These are phyloP conservation scores for Prunella strophiata DNA, from an alignment of 2,797 vertebrate species.

Conservation along the genomic window DNA sequence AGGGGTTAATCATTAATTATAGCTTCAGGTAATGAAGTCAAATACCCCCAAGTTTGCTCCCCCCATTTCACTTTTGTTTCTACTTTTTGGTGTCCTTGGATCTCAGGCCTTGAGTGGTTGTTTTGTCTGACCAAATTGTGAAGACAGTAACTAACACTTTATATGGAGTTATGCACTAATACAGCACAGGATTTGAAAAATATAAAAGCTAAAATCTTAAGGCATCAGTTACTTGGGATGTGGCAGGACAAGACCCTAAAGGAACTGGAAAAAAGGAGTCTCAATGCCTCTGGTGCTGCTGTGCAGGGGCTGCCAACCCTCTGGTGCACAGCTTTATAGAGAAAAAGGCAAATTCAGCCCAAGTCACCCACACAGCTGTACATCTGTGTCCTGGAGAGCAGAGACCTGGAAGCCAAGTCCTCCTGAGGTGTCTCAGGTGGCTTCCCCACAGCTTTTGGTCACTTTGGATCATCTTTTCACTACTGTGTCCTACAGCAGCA, in stretches of 20 bases:
- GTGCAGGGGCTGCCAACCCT: neutral
- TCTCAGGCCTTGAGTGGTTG: accelerated
- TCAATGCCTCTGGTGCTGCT: neutral
- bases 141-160: neutral
- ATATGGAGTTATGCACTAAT: too few species aligned
- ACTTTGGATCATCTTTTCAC: neutral
- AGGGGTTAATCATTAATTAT: neutral
- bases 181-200: neutral
- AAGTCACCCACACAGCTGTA: neutral
- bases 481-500: accelerated
- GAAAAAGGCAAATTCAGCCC: neutral
- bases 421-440: neutral
- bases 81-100: neutral
- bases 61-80: neutral
- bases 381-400: neutral
- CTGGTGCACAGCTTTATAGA: neutral
- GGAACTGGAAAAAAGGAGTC: neutral
- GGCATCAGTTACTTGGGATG: neutral
- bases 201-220: neutral
- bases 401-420: neutral
- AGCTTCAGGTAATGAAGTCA: neutral
- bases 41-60: neutral
- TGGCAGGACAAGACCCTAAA: neutral
- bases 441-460: neutral
- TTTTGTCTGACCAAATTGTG: neutral